phyloP scores from a whole-genome alignment of 2,888 invertebrate species.

The Morpho helenor region DNA sequence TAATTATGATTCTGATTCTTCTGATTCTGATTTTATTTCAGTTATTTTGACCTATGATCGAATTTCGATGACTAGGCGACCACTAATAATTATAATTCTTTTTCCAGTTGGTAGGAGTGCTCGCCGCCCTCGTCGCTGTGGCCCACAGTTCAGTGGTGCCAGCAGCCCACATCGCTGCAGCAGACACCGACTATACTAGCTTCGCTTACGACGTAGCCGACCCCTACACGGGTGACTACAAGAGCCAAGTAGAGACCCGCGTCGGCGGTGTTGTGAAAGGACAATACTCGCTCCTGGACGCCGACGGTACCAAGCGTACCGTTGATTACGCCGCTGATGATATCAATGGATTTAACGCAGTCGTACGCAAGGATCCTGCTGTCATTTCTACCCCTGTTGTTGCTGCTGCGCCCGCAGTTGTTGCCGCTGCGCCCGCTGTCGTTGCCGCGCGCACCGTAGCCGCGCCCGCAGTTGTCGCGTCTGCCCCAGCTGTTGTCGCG shows the following conservation, averaged over 20 bases:
- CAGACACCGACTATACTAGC: constrained; percentile 72
- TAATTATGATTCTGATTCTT: no score
- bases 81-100: constrained; percentile 22
- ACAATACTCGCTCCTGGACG: constrained; percentile 76
- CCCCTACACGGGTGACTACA: constrained; percentile 77
- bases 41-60: no score
- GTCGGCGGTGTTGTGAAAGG: constrained; percentile 74
- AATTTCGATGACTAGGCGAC: no score
- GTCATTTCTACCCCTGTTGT: constrained; percentile 51
- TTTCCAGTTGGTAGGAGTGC: constrained; percentile 61
- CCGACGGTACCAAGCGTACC: constrained; percentile 77
- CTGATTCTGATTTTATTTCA: no score
- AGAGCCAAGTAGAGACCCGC: constrained; percentile 77
- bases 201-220: constrained; percentile 79
- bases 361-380: constrained; percentile 74
- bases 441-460: constrained; percentile 27
- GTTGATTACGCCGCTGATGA: constrained; percentile 80
- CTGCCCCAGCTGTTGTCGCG: constrained; percentile 30
- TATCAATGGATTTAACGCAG: constrained; percentile 78
- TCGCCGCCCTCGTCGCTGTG: constrained; percentile 59
- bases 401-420: constrained; percentile 38
- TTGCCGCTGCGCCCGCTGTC: constrained; percentile 41
- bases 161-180: constrained; percentile 54
- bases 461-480: constrained; percentile 8
- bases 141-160: constrained; percentile 66